These are phyloP conservation scores for Trypoxylus dichotomus DNA, from an alignment of 1,140 invertebrate genomes.

Conservation along the genomic window DNA sequence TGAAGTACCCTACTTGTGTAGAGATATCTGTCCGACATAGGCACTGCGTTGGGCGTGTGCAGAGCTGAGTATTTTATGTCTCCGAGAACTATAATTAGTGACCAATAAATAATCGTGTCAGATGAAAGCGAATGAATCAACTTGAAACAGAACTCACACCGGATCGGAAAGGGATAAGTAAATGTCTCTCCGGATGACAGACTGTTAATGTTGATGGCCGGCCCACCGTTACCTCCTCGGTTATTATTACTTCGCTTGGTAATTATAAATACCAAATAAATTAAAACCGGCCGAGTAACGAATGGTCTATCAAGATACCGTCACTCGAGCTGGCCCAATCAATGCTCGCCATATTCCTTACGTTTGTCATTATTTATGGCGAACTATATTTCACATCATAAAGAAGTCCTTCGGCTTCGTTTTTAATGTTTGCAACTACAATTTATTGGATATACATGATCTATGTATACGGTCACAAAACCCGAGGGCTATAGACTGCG, in stretches of 20 bases:
- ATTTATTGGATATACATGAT: not conserved
- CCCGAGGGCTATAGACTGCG: too few species aligned
- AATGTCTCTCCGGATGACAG: conserved; percentile 40
- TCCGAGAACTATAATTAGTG: conserved; percentile 48
- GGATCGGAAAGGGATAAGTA: conserved; percentile 40
- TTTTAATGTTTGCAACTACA: not conserved
- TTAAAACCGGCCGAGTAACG: conserved; percentile 34
- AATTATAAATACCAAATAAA: conserved; percentile 42
- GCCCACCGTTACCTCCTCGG: conserved; percentile 40
- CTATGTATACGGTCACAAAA: too few species aligned
- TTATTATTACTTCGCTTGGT: conserved; percentile 37
- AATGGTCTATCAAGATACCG: conserved; percentile 35
- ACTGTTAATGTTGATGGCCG: conserved; percentile 38
- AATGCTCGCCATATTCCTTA: conserved; percentile 20
- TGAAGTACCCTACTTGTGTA: not conserved
- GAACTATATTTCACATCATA: conserved; percentile 14
- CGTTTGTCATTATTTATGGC: conserved; percentile 26
- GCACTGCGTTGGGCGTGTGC: conserved; percentile 38
- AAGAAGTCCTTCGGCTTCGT: not conserved
- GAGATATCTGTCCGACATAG: conserved; percentile 15
- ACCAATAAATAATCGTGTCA: conserved; percentile 49
- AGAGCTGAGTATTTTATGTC: conserved; percentile 46
- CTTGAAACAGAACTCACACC: conserved; percentile 41
- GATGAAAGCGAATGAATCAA: conserved; percentile 48
- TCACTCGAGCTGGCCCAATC: conserved; percentile 30